These are phyloP conservation scores for Netelia melanura DNA, from an alignment of 2,888 invertebrate genomes.

Conservation along the genomic window DNA sequence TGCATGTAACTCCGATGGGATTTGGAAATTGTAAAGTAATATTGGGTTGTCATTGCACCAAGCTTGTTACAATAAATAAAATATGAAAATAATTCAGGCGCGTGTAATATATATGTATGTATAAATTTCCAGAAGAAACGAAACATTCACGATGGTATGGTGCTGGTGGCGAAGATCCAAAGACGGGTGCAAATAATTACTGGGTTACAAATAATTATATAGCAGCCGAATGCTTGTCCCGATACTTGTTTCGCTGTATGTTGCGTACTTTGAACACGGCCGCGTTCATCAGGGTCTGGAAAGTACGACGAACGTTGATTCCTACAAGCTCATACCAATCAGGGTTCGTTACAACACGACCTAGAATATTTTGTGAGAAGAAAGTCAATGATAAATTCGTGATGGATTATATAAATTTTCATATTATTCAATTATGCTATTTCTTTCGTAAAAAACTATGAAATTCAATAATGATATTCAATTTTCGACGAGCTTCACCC, in stretches of 20 bases:
- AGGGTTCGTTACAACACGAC: neutral
- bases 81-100: conserved; percentile 48
- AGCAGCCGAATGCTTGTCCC: conserved; percentile 95
- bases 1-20: neutral
- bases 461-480: too few relatives aligned
- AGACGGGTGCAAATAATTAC: conserved; percentile 75
- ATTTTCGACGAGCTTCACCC: too few relatives aligned
- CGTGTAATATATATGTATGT: conserved; percentile 19
- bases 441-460: too few relatives aligned
- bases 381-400: too few relatives aligned
- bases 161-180: conserved; percentile 69
- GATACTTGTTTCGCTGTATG: conserved; percentile 93
- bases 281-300: conserved; percentile 94
- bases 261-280: conserved; percentile 97
- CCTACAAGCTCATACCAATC: neutral
- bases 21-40: conserved; percentile 29
- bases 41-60: conserved; percentile 81
- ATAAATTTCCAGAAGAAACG: conserved; percentile 61
- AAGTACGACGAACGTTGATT: conserved; percentile 75
- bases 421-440: too few relatives aligned
- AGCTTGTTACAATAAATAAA: conserved; percentile 66
- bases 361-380: too few relatives aligned
- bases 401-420: too few relatives aligned
- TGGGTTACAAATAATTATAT: conserved; percentile 82
- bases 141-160: conserved; percentile 81